Evolutionary conservation across 2,113 vertebrate species (phyloP).

Genomic region (Ascaphus truei): DNA sequence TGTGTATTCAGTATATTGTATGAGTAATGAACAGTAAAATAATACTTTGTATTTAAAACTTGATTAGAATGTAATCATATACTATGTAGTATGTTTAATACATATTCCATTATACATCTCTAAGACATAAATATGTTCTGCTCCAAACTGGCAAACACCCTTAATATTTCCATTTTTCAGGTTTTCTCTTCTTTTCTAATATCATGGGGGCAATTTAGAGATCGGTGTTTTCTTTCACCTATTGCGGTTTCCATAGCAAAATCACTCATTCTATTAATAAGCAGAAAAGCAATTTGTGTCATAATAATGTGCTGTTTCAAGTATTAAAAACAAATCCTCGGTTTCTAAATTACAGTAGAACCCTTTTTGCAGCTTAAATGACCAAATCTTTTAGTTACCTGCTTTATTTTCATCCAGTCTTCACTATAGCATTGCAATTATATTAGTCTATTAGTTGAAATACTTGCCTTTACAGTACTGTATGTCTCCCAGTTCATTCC

Average conservation of each 20-base stretch:
- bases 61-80: neutral
- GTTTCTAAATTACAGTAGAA: slow-evolving; percentile 26
- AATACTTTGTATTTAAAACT: neutral
- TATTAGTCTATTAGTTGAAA: slow-evolving; percentile 22
- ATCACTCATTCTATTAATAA: slow-evolving; percentile 30
- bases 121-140: neutral
- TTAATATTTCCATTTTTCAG: neutral
- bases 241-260: slow-evolving; percentile 33
- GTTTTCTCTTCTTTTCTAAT: neutral
- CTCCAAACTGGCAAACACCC: neutral
- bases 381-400: slow-evolving; percentile 28
- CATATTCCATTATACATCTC: slow-evolving; percentile 3
- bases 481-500: neutral
- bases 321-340: slow-evolving; percentile 28
- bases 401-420: neutral
- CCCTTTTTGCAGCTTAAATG: slow-evolving; percentile 26
- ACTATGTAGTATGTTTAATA: slow-evolving; percentile 4
- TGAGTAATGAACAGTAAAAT: neutral
- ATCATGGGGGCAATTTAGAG: slow-evolving; percentile 6
- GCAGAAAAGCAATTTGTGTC: slow-evolving; percentile 25
- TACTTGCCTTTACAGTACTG: slow-evolving; percentile 8
- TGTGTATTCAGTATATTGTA: no score
- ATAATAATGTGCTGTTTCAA: slow-evolving; percentile 25
- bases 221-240: slow-evolving; percentile 20
- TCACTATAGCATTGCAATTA: neutral